These are phyloP conservation scores for Hypolimnas misippus DNA, from an alignment of 2,888 invertebrate genomes.

Conservation along the genomic window DNA sequence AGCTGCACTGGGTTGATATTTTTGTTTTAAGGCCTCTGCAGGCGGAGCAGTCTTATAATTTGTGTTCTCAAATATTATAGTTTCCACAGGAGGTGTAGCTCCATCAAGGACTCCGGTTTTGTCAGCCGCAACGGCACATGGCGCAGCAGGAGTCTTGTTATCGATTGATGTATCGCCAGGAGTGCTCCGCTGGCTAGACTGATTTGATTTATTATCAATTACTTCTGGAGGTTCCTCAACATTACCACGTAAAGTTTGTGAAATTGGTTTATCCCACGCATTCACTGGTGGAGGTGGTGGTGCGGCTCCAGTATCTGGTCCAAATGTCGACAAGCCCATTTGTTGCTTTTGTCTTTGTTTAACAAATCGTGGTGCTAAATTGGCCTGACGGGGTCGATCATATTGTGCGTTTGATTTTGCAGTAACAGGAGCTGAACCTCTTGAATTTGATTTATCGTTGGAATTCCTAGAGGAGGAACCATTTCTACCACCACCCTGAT, in stretches of 20 bases:
- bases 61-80: conserved; percentile 96
- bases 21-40: conserved; percentile 86
- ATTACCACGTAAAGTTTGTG: conserved; percentile 86
- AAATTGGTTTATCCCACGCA: conserved; percentile 94
- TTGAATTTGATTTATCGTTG: conserved; percentile 68
- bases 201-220: conserved; percentile 67
- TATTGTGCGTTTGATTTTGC: conserved; percentile 69
- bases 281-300: conserved; percentile 89
- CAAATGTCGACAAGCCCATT: conserved; percentile 70
- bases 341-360: conserved; percentile 87
- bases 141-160: conserved; percentile 57
- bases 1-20: conserved; percentile 79
- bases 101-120: conserved; percentile 87
- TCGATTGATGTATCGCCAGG: conserved; percentile 69
- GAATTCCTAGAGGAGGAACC: conserved; percentile 73
- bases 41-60: conserved; percentile 92
- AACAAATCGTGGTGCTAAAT: conserved; percentile 90
- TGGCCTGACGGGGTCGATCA: conserved; percentile 83
- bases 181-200: conserved; percentile 75
- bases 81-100: conserved; percentile 91
- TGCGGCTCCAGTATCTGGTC: conserved; percentile 82
- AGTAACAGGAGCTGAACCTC: conserved; percentile 64
- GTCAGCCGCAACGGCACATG: conserved; percentile 65
- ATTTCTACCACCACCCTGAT: conserved; percentile 75
- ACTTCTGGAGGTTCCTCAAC: conserved; percentile 68